phyloP scores from a whole-genome alignment of 2,888 invertebrate species.

The Neoitamus cyanurus region DNA sequence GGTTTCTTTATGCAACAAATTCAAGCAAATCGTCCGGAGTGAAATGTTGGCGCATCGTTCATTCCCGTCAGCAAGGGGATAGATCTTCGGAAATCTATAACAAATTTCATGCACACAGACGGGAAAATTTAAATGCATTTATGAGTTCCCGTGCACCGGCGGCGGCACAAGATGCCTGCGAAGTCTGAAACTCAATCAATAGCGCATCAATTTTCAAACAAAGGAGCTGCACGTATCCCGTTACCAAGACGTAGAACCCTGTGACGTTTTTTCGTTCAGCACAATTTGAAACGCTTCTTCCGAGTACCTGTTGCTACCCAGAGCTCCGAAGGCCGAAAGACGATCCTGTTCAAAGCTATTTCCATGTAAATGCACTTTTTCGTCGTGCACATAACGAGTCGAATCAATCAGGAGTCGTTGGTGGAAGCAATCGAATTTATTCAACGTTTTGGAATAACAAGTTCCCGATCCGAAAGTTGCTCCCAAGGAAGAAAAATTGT shows the following conservation, averaged over 20 bases:
- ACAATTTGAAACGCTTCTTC: not conserved
- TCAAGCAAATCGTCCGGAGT: not conserved
- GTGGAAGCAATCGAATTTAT: slow-evolving; percentile 41
- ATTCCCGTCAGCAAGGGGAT: not conserved
- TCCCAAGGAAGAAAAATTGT: slow-evolving; percentile 17
- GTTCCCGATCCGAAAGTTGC: slow-evolving; percentile 16
- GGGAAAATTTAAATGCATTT: not conserved
- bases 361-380: slow-evolving; percentile 44
- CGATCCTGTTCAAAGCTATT: slow-evolving; percentile 6
- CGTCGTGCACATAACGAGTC: slow-evolving; percentile 2
- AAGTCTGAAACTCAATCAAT: slow-evolving; percentile 33
- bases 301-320: not conserved
- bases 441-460: slow-evolving; percentile 40
- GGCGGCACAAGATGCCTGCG: not conserved
- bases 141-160: not conserved
- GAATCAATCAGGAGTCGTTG: slow-evolving; percentile 40
- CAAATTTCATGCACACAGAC: not conserved
- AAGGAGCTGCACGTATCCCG: not conserved
- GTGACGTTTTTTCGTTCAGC: not conserved
- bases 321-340: not conserved
- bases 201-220: slow-evolving; percentile 29
- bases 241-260: not conserved
- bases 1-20: not conserved
- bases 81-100: not conserved
- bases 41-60: not conserved